Conservation (phyloP, 2,113 vertebrate genomes). For the Megaleporinus macrocephalus region DNA sequence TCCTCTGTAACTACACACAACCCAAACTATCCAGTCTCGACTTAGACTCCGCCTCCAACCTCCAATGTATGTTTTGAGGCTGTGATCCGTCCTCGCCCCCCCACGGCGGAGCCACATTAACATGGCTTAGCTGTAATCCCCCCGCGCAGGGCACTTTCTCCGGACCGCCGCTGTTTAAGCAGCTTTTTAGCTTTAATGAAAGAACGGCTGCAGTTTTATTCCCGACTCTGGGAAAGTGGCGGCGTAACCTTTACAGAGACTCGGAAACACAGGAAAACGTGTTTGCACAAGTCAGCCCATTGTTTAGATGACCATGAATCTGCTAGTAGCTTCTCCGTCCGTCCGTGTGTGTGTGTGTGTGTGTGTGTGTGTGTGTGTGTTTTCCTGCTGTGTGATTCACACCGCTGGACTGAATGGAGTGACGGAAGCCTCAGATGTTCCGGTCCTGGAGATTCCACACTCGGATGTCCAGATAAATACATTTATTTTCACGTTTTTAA, state of each 20-base stretch:
- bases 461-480: neutral
- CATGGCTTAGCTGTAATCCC: slow-evolving; percentile 3
- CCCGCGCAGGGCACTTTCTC: neutral
- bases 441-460: neutral
- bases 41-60: neutral
- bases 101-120: neutral
- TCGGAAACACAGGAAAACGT: neutral
- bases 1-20: too few relatives aligned
- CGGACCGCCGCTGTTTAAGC: neutral
- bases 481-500: neutral
- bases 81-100: neutral
- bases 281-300: neutral
- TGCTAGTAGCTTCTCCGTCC: slow-evolving; percentile 2
- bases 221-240: neutral
- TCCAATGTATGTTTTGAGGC: neutral
- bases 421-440: neutral
- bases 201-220: neutral
- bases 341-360: neutral
- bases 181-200: neutral
- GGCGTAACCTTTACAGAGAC: neutral
- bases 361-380: slow-evolving; percentile 1
- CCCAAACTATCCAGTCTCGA: neutral
- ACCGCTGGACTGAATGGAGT: too few relatives aligned
- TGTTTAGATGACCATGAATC: slow-evolving; percentile 22
- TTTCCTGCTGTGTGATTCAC: neutral